phyloP scores from a whole-genome alignment of 1,140 invertebrate genomes.

The Pogonomyrmex californicus region DNA sequence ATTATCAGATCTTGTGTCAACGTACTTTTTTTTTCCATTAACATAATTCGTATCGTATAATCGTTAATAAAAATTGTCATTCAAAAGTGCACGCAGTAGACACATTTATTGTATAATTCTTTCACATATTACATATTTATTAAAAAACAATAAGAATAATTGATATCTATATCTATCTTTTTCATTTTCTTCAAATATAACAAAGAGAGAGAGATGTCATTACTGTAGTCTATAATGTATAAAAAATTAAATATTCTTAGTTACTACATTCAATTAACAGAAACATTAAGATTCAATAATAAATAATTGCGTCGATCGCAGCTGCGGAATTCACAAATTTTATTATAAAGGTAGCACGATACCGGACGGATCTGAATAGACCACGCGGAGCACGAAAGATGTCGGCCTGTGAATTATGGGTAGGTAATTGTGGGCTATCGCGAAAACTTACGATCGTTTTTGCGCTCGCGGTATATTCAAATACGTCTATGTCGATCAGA shows the following conservation, averaged over 20 bases:
- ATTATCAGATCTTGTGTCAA: conserved; percentile 13
- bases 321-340: conserved; percentile 17
- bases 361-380: not conserved
- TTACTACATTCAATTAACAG: not conserved
- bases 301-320: not conserved
- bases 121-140: no score
- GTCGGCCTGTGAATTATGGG: conserved; percentile 34
- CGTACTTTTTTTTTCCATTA: conserved; percentile 12
- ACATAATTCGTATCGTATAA: not conserved
- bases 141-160: no score
- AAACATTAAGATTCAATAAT: conserved; percentile 19
- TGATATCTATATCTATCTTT: no score
- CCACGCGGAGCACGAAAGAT: conserved; percentile 24
- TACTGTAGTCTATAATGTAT: not conserved
- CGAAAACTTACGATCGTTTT: conserved; percentile 51
- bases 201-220: not conserved
- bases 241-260: not conserved
- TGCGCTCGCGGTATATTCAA: conserved; percentile 37
- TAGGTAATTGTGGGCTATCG: conserved; percentile 41
- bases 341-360: not conserved
- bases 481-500: conserved; percentile 20
- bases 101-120: no score
- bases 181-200: not conserved
- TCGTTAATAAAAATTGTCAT: not conserved
- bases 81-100: not conserved